phyloP scores from a whole-genome alignment of 2,797 vertebrate genomes.

The Ceyx erithaca region DNA sequence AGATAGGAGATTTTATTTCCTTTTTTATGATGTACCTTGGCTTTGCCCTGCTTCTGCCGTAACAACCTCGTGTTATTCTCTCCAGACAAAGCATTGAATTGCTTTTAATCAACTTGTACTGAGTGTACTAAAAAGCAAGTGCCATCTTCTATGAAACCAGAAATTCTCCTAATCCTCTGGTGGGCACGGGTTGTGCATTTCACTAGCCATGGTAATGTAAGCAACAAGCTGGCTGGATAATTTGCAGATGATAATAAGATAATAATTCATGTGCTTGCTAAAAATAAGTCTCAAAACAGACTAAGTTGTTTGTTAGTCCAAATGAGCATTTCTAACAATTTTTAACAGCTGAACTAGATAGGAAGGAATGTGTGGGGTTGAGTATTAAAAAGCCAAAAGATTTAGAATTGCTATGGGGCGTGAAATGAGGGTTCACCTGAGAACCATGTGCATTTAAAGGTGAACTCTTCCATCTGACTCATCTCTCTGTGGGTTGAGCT shows the following conservation, averaged over 20 bases:
- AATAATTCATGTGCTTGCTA: neutral
- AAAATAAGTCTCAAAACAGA: neutral
- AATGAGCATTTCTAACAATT: neutral
- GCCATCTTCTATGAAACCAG: neutral
- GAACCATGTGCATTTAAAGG: neutral
- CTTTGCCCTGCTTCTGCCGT: neutral
- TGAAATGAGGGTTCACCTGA: neutral
- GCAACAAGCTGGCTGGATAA: neutral
- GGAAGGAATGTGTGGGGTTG: neutral
- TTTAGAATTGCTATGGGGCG: fast-evolving
- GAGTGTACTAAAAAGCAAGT: neutral
- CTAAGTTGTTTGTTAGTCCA: neutral
- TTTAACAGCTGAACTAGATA: neutral
- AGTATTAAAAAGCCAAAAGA: neutral
- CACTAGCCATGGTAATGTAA: neutral
- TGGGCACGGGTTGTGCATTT: neutral
- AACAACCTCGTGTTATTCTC: neutral
- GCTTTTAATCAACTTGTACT: neutral
- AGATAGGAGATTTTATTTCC: neutral
- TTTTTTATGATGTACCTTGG: neutral
- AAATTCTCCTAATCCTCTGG: neutral
- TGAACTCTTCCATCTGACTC: neutral
- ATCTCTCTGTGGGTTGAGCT: neutral
- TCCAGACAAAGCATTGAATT: neutral
- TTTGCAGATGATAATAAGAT: neutral